phyloP scores from a whole-genome alignment of 2,888 invertebrate species.

The Anthophora plumipes region DNA sequence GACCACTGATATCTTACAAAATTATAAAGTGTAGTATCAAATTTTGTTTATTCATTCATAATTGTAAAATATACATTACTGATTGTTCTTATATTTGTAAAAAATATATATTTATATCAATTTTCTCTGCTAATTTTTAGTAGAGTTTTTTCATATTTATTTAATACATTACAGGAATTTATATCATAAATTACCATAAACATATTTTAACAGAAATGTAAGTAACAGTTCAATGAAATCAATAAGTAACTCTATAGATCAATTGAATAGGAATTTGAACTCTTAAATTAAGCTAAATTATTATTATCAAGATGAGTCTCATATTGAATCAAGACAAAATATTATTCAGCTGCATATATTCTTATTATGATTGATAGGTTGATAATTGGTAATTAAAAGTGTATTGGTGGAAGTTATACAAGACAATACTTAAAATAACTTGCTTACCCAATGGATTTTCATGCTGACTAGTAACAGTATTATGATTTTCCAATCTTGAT shows the following conservation, averaged over 20 bases:
- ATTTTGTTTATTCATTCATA: conserved; percentile 35
- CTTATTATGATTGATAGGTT: conserved; percentile 53
- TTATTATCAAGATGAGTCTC: conserved; percentile 55
- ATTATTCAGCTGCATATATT: conserved; percentile 21
- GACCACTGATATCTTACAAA: conserved; percentile 31
- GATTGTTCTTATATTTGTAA: neutral
- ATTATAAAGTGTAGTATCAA: conserved; percentile 8
- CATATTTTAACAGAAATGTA: conserved; percentile 37
- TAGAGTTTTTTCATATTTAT: neutral
- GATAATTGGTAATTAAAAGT: conserved; percentile 51
- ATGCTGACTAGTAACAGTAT: conserved; percentile 65
- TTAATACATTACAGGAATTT: neutral
- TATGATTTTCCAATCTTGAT: conserved; percentile 55
- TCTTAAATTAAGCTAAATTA: conserved; percentile 53
- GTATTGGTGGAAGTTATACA: neutral
- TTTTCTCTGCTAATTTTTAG: neutral
- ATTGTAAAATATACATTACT: neutral
- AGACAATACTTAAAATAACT: neutral
- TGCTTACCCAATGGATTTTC: conserved; percentile 69
- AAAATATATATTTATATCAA: neutral
- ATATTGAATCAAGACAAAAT: conserved; percentile 62
- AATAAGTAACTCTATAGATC: conserved; percentile 70
- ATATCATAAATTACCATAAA: conserved; percentile 11
- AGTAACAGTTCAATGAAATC: conserved; percentile 60
- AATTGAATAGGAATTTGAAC: conserved; percentile 68